Evolutionary conservation across 1,140 invertebrate genomes (phyloP), one percentile per base, ranked within the genome.

Genomic region (Whitmania pigra): DNA sequence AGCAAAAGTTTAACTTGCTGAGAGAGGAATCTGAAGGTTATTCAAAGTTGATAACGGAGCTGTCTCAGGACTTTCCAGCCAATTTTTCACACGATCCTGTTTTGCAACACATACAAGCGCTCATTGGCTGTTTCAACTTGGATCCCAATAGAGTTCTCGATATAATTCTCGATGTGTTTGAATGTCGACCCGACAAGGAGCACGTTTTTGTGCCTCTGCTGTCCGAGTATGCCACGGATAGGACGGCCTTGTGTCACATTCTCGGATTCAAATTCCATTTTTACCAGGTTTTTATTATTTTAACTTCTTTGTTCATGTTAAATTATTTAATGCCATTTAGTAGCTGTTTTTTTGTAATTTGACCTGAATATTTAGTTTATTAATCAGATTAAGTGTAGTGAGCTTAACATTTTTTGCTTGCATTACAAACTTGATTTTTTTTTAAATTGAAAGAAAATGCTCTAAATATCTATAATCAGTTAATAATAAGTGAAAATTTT

Each of bases 1-100:
- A 99, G 81, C 88, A 94, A 76, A 98, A 99, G 79, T 99, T 97
- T 81, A 99, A 99, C 85, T 85, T 99, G 73, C 92, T 97, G 78
- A 86, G 95, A 69, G 97, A 99, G 85, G 97, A 99, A 83, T 95
- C 90, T 84, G 97, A 99, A 87, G 97, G 97, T 6, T 99, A 95
- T 84, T 90, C 94, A 6, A 99, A 99, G 83, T 85, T 99, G 9
- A 89, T 98, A 54, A 89, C 92, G n/a, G 95, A 98, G 85, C 84
- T 98, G 72, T 94, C 91, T 86, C 92, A 92, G 43, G 80, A 80
- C 22, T 75, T 80, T n/a, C 74, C 77, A 15, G 75, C 76, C 18
- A 77, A 78, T 31, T 71, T 79, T 25, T 77, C 78, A n/a, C 66
- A 31, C 27, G 22, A 31, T 29, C 53, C 49, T 22, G 53, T 53